Base-by-base conservation (phyloP, 2,797 vertebrate species). In the Natrix natrix region DNA sequence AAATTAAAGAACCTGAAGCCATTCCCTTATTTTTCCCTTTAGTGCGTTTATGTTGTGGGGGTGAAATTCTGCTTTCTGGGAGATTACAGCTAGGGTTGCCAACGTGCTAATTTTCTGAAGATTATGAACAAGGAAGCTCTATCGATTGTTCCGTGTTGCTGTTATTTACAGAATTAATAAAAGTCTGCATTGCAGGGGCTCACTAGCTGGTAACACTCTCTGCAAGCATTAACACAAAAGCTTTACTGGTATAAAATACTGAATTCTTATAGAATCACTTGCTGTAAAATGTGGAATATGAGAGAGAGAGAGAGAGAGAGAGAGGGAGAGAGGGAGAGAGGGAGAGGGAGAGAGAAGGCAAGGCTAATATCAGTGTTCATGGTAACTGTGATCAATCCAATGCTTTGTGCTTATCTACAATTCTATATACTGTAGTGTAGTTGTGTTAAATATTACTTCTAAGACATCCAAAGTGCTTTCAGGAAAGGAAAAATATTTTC, bases 71-170 rank as follows among this genome's bases (percentile, higher is more conserved):
- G 90, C 95, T 96, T 96, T 95, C 94, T 91, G 96, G 93, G 94
- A 95, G 95, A 96, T 96, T 95, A 91, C 56, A 91, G 43, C 89
- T 91, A 83, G 90, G 83, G 89, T 26, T 94, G 94, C 91, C 89
- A 94, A 95, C 94, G 94, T 92, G 92, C 92, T 97, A 95, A 96
- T 97, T 96, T 97, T 91, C 87, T 91, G 91, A 94, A 94, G 91
- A 95, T 96, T 97, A 95, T 4, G 1, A 92, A 95, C 1, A 0
- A 95, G 95, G 93, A 93, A 94, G 95, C 90, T 93, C 95, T 96
- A 93, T 96, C 94, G 95, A 95, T 93, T 90, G 66, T 48, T 83
- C 74, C 22, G 4, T 48, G 74, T 83, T 83, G n/a, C 17, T 93
- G 92, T 52, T 52, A 93, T 95, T 96, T 93, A 92, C 92, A 94